A percentile compares a stretch with the other conserved stretches of the same genome.
Conservation (phyloP, 2,113 vertebrate species). For the Chamaea fasciata region DNA sequence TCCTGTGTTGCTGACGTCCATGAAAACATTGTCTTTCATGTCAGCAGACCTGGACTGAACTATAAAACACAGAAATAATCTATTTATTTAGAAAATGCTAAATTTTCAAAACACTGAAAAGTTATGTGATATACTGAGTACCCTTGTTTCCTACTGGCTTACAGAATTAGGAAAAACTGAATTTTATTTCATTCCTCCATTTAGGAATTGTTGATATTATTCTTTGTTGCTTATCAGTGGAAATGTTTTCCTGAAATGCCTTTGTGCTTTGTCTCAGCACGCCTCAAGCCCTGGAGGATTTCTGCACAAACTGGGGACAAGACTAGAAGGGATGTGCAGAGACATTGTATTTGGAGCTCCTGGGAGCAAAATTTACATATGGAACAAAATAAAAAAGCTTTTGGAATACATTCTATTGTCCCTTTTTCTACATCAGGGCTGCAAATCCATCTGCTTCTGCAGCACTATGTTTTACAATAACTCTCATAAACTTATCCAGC, state of each 20-base stretch:
- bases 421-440: background rate
- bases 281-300: background rate
- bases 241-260: background rate
- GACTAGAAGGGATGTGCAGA: background rate
- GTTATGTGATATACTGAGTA: background rate
- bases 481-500: background rate
- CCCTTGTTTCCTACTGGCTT: background rate
- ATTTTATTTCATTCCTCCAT: background rate
- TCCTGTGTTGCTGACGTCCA: slow-evolving; percentile 1
- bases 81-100: slow-evolving; percentile 10
- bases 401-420: background rate
- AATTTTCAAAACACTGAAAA: background rate
- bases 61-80: background rate
- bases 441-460: background rate
- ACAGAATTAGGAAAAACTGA: background rate
- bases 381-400: background rate
- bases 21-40: background rate
- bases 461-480: background rate
- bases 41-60: background rate
- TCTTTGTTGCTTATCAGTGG: background rate
- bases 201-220: background rate
- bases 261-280: background rate
- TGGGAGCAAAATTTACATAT: background rate
- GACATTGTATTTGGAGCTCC: background rate
- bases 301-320: background rate